Base-by-base conservation (phyloP, 2,113 vertebrate genomes). In the Monarcha castaneiventris region DNA sequence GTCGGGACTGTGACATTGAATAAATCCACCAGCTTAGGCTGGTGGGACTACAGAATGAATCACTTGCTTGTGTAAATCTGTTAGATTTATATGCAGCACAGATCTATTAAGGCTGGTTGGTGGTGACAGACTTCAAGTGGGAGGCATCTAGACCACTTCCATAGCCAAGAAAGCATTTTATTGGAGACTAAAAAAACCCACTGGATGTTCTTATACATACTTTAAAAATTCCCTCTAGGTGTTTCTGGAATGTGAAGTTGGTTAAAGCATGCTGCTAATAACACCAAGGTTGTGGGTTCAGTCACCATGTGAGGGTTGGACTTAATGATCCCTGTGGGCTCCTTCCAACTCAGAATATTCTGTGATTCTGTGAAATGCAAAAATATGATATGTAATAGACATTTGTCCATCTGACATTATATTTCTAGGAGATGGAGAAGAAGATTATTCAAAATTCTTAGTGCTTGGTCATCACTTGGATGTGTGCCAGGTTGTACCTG, bases 401-500 rank as follows among this genome's bases (percentile, higher is more conserved):
- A 37, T 37, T 37, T 37, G 37, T 37, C 37, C 37, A 37, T 37
- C 37, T 37, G 37, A 37, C 37, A 37, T 37, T 37, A 37, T 37
- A 37, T 37, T 37, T 37, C 37, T 52, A 18, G 64, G 84, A 66
- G 54, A 66, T 64, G 18, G 22, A 41, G 51, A 84, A 49, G 29
- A 85, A 64, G 73, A 33, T 46, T 4, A 63, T 67, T 91, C 35
- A 62, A 13, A 83, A 63, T 83, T 73, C 21, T 49, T 85, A 56
- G 43, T 55, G 23, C 21, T 73, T 63, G 35, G 43, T 78, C 30
- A 37, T 89, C 26, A 15, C 55, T 77, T 48, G 17, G 67, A 43
- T 0, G 0, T 0, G 0, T 80, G 39, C 35, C 55, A 78, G 33
- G 21, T 66, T 80, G 46, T 22, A 77, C 48, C 80, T 93, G 79